Base-by-base conservation (phyloP, 1,140 invertebrate genomes). In the Panonychus citri region DNA sequence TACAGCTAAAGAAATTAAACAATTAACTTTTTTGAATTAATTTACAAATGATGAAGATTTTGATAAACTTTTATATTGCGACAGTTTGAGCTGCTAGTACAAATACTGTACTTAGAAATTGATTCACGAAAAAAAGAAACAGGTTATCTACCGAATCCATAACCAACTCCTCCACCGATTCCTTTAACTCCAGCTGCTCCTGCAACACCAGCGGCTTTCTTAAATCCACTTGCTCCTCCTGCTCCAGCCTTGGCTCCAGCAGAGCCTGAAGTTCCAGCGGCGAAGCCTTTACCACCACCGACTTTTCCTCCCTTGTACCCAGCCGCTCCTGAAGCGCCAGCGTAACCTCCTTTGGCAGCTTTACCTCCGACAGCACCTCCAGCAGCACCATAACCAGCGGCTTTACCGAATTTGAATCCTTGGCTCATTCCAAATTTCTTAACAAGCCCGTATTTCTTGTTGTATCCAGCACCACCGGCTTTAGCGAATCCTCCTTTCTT, bases 371-470 rank as follows among this genome's bases (percentile, higher is more conserved):
- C 54, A 42, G 53, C 57, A 19, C 57, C 57, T 21, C 57, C 53
- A 1, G 57, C 55, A 26, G 56, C 49, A 27, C 58, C 51, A 25
- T 27, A 24, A 42, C 48, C 55, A 42, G 24, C 50, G 28, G 56
- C 48, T 40, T 57, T 59, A 27, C 55, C 55, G 46, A 53, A 57
- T 42, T 54, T 53, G 39, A 59, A 57, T 2, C 58, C 55, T 50
- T 57, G 48, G 39, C 43, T 34, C 55, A 57, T 42, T 25, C 46
- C 55, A 25, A 59, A 59, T 3, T 39, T 59, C n/a, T 43, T 50
- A 7, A 58, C 54, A 25, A 24, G 28, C 2, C 57, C 57, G 54
- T 56, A 56, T 19, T 43, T 50, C 30, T 58, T 58, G 42, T 58
- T 58, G 46, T 57, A 58, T 13, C 57, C 57, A 25, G 52, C 52